Evolutionary conservation across 2,113 vertebrate genomes (phyloP).

Genomic region (Heterotis niloticus): DNA sequence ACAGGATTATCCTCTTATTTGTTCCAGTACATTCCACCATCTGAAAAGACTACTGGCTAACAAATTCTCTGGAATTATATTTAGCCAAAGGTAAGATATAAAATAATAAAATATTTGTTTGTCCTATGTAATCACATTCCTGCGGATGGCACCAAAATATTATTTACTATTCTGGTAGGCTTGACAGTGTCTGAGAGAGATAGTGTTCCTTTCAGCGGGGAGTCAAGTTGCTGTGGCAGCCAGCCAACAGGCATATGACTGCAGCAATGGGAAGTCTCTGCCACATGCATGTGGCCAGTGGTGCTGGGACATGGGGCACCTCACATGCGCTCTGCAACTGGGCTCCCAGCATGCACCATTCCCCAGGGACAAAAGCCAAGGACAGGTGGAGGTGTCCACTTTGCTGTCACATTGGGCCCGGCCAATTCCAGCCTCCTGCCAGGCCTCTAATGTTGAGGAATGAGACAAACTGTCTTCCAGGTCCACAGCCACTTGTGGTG

Average conservation of each 20-base stretch:
- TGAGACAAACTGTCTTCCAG: background rate
- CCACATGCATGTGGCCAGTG: slow-evolving; percentile 47
- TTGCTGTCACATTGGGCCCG: background rate
- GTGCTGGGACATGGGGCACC: slow-evolving; percentile 45
- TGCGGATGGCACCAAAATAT: slow-evolving; percentile 62
- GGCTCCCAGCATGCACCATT: background rate
- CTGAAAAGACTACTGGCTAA: slow-evolving; percentile 34
- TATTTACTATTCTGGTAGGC: slow-evolving; percentile 86
- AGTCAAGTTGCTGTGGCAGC: slow-evolving; percentile 62
- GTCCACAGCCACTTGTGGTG: background rate
- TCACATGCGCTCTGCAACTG: slow-evolving; percentile 19
- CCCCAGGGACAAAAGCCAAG: background rate
- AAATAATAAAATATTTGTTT: slow-evolving; percentile 64
- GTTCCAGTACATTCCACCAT: slow-evolving; percentile 44
- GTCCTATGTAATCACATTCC: slow-evolving; percentile 54
- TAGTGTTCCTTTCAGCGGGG: slow-evolving; percentile 64
- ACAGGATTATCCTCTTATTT: slow-evolving; percentile 35
- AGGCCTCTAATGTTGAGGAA: background rate
- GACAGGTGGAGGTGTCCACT: background rate
- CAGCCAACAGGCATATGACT: slow-evolving; percentile 72
- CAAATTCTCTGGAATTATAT: slow-evolving; percentile 42
- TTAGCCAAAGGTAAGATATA: slow-evolving; percentile 61
- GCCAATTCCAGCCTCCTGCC: background rate
- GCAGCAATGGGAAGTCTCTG: slow-evolving; percentile 61
- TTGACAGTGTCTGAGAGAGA: slow-evolving; percentile 69